These are phyloP conservation scores for Progne subis DNA, from an alignment of 2,113 vertebrate species.

Conservation along the genomic window DNA sequence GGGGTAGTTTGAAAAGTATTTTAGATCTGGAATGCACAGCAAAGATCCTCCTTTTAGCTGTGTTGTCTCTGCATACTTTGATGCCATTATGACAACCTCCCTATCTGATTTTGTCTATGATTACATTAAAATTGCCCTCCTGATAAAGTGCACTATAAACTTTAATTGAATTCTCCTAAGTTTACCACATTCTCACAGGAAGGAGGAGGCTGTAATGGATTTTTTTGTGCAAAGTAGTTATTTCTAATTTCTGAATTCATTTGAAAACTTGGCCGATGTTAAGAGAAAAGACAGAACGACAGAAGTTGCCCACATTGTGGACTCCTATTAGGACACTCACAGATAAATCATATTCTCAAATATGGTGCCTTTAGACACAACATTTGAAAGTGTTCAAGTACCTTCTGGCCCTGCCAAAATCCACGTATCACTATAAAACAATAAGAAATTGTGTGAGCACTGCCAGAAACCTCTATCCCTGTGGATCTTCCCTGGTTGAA, in stretches of 20 bases:
- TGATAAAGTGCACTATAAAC: neutral
- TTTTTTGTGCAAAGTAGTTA: neutral
- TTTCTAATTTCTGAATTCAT: neutral
- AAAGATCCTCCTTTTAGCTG: neutral
- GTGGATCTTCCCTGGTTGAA: neutral
- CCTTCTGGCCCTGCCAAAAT: neutral
- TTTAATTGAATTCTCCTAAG: conserved; percentile 23
- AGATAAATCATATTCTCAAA: neutral
- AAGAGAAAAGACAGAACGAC: neutral
- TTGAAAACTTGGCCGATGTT: neutral
- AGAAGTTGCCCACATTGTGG: neutral
- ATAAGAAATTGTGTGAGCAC: neutral
- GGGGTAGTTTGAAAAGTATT: neutral
- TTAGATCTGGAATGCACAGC: neutral
- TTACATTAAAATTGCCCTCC: conserved; percentile 24
- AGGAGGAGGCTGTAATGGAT: neutral
- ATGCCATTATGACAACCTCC: neutral
- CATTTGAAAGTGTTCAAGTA: neutral
- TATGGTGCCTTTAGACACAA: neutral
- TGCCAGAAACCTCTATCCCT: neutral
- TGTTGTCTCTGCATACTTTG: neutral
- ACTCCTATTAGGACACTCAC: neutral
- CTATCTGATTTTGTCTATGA: neutral
- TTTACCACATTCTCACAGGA: neutral
- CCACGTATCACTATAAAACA: neutral